Conservation (phyloP, 1,140 invertebrate genomes). For the Melitaea cinxia region DNA sequence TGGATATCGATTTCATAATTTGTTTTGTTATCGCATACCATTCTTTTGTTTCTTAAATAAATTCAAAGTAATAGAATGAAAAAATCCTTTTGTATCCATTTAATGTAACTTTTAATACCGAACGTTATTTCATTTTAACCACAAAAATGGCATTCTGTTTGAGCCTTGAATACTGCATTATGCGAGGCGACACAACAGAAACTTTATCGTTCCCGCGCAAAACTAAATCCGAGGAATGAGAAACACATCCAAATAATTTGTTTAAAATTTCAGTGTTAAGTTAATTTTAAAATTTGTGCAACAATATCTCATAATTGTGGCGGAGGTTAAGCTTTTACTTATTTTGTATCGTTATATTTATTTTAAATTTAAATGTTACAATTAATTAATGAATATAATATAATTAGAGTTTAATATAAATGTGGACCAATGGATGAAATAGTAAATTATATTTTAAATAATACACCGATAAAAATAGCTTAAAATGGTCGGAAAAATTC, state of each 20-base stretch:
- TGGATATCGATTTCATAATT: no score
- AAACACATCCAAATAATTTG: constrained; percentile 9
- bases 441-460: neutral
- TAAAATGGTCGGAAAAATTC: neutral
- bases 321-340: neutral
- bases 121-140: no score
- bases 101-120: no score
- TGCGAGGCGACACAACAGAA: constrained; percentile 25
- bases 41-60: no score
- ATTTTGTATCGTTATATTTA: neutral
- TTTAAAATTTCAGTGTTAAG: constrained; percentile 4
- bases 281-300: neutral
- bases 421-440: neutral
- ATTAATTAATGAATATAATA: neutral
- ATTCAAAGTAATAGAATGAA: no score
- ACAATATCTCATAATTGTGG: neutral
- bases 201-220: constrained; percentile 27
- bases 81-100: no score
- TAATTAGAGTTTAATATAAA: no score
- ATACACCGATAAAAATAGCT: neutral
- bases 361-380: neutral
- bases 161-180: constrained; percentile 25
- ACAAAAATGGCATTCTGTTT: neutral
- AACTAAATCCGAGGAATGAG: constrained; percentile 20
- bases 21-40: no score